phyloP scores from a whole-genome alignment of 2,797 vertebrate genomes.

The Chaetodon trifasciatus region DNA sequence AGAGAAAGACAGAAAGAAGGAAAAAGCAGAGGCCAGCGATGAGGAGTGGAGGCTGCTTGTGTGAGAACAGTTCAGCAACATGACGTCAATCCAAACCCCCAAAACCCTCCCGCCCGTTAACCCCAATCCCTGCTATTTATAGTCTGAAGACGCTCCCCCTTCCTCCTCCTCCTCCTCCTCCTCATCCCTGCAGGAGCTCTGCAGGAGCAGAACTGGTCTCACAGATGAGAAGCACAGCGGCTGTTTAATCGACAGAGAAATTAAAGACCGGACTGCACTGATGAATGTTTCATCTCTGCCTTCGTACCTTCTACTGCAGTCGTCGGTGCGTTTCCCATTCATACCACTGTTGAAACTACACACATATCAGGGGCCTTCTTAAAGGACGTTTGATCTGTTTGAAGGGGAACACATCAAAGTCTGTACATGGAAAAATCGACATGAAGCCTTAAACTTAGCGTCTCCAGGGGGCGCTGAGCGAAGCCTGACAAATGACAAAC shows the following conservation, averaged over 20 bases:
- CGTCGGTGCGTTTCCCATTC: too few relatives aligned
- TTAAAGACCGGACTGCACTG: not conserved
- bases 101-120: constrained; percentile 55
- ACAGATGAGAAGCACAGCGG: not conserved
- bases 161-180: constrained; percentile 19
- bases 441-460: too few relatives aligned
- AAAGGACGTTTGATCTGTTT: too few relatives aligned
- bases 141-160: constrained; percentile 43
- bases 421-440: too few relatives aligned
- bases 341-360: too few relatives aligned
- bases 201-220: constrained; percentile 51
- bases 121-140: constrained; percentile 75
- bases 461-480: too few relatives aligned
- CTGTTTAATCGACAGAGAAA: constrained; percentile 25
- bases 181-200: constrained; percentile 27
- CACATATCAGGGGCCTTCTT: too few relatives aligned
- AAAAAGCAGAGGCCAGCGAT: not conserved
- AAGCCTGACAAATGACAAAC: too few relatives aligned
- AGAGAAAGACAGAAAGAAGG: not conserved
- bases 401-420: too few relatives aligned
- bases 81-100: constrained; percentile 72
- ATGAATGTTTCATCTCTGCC: not conserved
- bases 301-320: not conserved
- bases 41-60: constrained; percentile 25
- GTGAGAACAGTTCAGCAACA: constrained; percentile 44